Evolutionary conservation across 2,797 vertebrate species (phyloP), one percentile per base, ranked within the genome.

Genomic region (Eleutherodactylus coqui): DNA sequence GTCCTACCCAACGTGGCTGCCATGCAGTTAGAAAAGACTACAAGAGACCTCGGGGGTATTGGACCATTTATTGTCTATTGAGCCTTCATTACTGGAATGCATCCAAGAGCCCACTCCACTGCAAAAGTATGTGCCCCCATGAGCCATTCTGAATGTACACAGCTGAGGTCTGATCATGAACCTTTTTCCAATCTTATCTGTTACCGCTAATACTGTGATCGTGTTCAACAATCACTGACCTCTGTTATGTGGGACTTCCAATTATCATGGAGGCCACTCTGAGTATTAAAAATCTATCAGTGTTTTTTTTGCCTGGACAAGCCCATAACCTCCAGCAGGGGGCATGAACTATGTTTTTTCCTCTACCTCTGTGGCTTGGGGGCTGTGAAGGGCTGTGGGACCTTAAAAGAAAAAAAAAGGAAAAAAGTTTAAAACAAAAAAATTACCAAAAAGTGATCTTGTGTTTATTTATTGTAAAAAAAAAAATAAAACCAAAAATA

Each of bases 21-120:
- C 97, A 8, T 99, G 98, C 93, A 99, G 97, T 92, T 99, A 95
- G 96, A 84, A n/a, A n/a, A n/a, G n/a, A n/a, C n/a, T n/a, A n/a
- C n/a, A n/a, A 0, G 17, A 8, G 0, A 2, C 10, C 27, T 13
- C 21, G 41, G 70, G 69, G 45, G n/a, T 17, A 1, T n/a, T 32
- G 67, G 70, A 53, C 77, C 38, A 36, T 34, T 72, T 13, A 73
- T 16, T 36, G 16, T 34, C n/a, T n/a, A n/a, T 11, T 45, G 34
- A 41, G 36, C 36, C 36, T 70, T 7, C 19, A 10, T 70, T 58
- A 27, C 36, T 27, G 55, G 21, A 32, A 13, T 21, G 79, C 62
- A 32, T 47, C 62, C 45, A 14, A 38, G 8, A 64, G 79, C 41
- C 62, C 29, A 51, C 79, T 67, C 60, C 60, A 45, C 4, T 38